Conservation (phyloP, 2,113 vertebrate genomes). For the Anseranas semipalmata region DNA sequence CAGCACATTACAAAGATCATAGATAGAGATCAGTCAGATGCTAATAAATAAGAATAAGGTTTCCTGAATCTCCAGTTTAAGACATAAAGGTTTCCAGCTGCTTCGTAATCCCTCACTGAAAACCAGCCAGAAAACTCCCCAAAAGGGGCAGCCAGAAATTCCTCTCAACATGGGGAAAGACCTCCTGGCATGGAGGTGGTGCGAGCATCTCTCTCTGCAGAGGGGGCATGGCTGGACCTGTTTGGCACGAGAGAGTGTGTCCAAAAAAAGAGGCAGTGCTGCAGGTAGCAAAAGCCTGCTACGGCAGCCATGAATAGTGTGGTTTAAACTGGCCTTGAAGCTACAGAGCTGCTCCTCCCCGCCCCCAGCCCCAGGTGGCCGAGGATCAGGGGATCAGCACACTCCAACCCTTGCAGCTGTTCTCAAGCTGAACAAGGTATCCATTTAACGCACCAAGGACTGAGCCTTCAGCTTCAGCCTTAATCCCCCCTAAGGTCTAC, state of each 20-base stretch:
- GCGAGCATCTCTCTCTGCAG: neutral
- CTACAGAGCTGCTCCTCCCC: neutral
- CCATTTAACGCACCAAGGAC: neutral
- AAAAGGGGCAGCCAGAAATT: neutral
- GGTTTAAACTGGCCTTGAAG: neutral
- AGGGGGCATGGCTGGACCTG: neutral
- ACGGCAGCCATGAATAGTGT: rapidly evolving
- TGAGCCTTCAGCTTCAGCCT: neutral
- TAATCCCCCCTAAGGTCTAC: neutral
- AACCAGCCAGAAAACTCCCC: slow-evolving; percentile 21
- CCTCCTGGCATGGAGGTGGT: neutral
- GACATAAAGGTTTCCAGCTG: slow-evolving; percentile 54
- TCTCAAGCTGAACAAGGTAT: neutral
- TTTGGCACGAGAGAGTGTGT: neutral
- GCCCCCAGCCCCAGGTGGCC: neutral
- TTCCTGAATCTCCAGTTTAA: slow-evolving; percentile 58
- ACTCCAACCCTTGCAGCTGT: neutral
- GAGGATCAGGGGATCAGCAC: neutral
- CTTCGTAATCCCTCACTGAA: slow-evolving; percentile 38
- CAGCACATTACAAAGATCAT: slow-evolving; percentile 45
- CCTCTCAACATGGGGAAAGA: neutral
- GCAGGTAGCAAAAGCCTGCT: rapidly evolving
- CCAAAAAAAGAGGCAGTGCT: neutral
- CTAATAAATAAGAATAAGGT: slow-evolving; percentile 44
- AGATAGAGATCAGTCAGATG: slow-evolving; percentile 54